phyloP scores from a whole-genome alignment of 2,888 invertebrate species.

The Phaonia tiefii region DNA sequence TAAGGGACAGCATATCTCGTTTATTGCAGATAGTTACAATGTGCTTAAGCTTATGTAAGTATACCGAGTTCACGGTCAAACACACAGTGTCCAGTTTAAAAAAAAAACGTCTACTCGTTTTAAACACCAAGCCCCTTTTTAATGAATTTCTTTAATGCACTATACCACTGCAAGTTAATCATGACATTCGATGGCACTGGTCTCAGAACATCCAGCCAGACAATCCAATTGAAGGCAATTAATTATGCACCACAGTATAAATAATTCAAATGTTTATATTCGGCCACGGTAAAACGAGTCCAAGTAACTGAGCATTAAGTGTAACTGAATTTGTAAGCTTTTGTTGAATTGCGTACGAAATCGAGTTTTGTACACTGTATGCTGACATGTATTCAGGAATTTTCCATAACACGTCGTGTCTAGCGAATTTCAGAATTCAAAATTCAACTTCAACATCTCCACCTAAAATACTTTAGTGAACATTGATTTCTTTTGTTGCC shows the following conservation, averaged over 20 bases:
- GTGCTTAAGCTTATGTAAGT: too few relatives aligned
- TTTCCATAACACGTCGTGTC: not conserved
- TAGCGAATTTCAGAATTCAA: conserved; percentile 11
- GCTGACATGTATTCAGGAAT: too few relatives aligned
- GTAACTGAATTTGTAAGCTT: too few relatives aligned
- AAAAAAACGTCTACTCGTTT: not conserved
- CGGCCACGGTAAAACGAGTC: not conserved
- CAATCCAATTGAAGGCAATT: conserved; percentile 41
- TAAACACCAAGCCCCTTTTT: conserved; percentile 64
- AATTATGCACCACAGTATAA: not conserved
- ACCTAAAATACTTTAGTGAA: not conserved
- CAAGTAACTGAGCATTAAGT: too few relatives aligned
- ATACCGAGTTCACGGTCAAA: conserved; percentile 67
- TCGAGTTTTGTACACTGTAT: too few relatives aligned
- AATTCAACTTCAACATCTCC: not conserved
- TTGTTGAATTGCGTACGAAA: too few relatives aligned
- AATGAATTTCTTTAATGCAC: not conserved
- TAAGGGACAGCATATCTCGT: too few relatives aligned
- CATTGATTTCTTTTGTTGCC: not conserved
- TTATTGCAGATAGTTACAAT: too few relatives aligned
- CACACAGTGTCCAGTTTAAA: not conserved
- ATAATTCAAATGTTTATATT: not conserved
- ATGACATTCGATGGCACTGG: not conserved
- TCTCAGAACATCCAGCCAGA: conserved; percentile 32
- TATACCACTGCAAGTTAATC: not conserved